Evolutionary conservation across 2,888 invertebrate genomes (phyloP).

Genomic region (Linhomoeus sp.): DNA sequence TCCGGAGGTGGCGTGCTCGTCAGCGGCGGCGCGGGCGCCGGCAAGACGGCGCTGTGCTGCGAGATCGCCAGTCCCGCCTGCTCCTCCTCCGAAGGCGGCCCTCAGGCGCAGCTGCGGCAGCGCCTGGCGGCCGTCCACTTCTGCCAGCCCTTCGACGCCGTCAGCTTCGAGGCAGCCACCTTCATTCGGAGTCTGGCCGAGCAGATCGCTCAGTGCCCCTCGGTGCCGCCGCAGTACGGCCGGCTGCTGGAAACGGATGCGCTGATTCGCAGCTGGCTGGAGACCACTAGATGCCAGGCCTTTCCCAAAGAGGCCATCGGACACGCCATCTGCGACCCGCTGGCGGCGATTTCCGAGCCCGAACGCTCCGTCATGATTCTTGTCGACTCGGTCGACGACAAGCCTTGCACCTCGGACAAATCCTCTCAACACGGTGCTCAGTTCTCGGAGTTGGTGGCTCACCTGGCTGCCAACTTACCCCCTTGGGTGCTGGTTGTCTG

Average conservation of each 20-base stretch:
- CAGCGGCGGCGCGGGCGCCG: conserved; percentile 74
- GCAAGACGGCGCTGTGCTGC: conserved; percentile 71
- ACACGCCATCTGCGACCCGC: conserved; percentile 61
- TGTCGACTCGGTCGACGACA: conserved; percentile 66
- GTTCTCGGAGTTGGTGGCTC: conserved; percentile 50
- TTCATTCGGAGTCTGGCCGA: conserved; percentile 65
- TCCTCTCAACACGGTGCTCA: too few species aligned
- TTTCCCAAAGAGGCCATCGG: conserved; percentile 80
- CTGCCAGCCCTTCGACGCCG: conserved; percentile 32
- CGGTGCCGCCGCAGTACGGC: neutral
- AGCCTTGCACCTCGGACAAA: too few species aligned
- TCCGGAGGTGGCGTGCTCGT: conserved; percentile 77
- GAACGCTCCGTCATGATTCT: conserved; percentile 64
- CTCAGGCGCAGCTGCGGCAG: conserved; percentile 43
- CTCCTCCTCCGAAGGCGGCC: conserved; percentile 11
- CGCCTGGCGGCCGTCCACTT: conserved; percentile 68
- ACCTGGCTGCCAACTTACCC: conserved; percentile 46
- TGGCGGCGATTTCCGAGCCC: conserved; percentile 55
- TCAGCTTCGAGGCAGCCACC: conserved; percentile 56
- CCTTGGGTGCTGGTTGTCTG: conserved; percentile 76
- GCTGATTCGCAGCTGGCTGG: conserved; percentile 48
- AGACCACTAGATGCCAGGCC: conserved; percentile 56
- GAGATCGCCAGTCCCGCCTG: conserved; percentile 50
- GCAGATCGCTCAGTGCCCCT: conserved; percentile 35
- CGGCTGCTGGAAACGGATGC: conserved; percentile 4